Conservation (phyloP, 2,113 vertebrate species). For the Aphyosemion australe region DNA sequence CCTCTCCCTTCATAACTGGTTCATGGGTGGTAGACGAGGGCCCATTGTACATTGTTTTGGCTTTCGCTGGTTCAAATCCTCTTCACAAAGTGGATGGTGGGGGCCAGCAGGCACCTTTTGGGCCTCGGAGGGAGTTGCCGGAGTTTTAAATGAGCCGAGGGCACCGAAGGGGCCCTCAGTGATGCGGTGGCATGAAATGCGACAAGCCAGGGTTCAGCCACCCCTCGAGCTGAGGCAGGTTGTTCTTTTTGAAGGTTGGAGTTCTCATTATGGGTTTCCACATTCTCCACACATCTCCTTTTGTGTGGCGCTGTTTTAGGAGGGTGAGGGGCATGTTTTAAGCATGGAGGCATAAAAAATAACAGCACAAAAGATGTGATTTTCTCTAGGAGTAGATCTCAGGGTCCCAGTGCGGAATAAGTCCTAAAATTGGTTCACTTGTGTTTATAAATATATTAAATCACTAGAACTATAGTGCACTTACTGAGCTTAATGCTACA, state of each 20-base stretch:
- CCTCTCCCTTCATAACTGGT: conserved; percentile 65
- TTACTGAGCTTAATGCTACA: no score
- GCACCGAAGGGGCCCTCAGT: conserved; percentile 59
- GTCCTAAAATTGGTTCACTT: not conserved
- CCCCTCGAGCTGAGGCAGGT: conserved; percentile 50
- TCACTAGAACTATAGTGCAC: not conserved
- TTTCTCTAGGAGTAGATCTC: conserved; percentile 11
- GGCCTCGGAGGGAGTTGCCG: conserved; percentile 51
- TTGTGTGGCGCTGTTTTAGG: conserved; percentile 31
- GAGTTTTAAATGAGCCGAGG: conserved; percentile 59
- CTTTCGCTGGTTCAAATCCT: conserved; percentile 68
- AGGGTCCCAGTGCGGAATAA: not conserved
- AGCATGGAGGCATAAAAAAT: conserved; percentile 16
- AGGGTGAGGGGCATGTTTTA: conserved; percentile 22
- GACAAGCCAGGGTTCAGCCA: conserved; percentile 70
- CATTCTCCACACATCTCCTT: conserved; percentile 39
- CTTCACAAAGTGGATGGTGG: conserved; percentile 60
- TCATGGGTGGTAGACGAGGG: conserved; percentile 60
- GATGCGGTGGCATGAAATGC: conserved; percentile 75
- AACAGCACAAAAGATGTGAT: conserved; percentile 7
- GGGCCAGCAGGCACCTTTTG: conserved; percentile 64
- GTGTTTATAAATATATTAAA: not conserved
- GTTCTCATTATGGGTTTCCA: conserved; percentile 39
- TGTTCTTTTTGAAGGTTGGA: conserved; percentile 65
- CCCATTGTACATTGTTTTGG: conserved; percentile 66